Conservation (phyloP, 2,797 vertebrate genomes). For the Tapirus indicus region DNA sequence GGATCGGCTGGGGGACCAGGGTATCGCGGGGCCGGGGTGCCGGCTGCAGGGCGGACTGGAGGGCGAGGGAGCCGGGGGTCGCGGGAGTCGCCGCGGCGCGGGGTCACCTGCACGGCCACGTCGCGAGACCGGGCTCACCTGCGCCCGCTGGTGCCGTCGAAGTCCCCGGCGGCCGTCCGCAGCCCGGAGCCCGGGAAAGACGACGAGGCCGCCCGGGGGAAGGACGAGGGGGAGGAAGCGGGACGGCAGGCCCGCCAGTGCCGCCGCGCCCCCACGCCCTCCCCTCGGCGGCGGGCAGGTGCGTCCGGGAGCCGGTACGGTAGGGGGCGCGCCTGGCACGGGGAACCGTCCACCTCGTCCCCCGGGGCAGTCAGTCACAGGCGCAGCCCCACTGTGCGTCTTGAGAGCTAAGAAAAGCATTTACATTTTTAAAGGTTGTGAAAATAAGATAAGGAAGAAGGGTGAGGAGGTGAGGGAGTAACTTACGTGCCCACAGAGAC, state of each 20-base stretch:
- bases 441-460: background rate
- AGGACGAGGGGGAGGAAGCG: background rate
- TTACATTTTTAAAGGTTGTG: background rate
- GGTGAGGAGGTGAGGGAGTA: background rate
- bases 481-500: no score
- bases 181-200: background rate
- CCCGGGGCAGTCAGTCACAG: background rate
- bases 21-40: no score
- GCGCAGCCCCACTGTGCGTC: no score
- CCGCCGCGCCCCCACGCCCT: background rate
- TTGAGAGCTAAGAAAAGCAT: background rate
- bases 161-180: background rate
- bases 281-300: fast-evolving
- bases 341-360: no score
- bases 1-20: no score
- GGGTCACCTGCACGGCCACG: background rate
- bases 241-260: background rate
- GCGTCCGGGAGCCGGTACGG: no score
- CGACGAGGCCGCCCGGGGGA: background rate
- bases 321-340: background rate
- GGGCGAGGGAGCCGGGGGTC: no score
- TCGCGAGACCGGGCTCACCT: background rate
- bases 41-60: no score
- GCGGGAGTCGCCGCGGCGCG: background rate
- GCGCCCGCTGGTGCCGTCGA: background rate